Conservation (phyloP, 2,888 invertebrate genomes). For the Aplocera efformata region DNA sequence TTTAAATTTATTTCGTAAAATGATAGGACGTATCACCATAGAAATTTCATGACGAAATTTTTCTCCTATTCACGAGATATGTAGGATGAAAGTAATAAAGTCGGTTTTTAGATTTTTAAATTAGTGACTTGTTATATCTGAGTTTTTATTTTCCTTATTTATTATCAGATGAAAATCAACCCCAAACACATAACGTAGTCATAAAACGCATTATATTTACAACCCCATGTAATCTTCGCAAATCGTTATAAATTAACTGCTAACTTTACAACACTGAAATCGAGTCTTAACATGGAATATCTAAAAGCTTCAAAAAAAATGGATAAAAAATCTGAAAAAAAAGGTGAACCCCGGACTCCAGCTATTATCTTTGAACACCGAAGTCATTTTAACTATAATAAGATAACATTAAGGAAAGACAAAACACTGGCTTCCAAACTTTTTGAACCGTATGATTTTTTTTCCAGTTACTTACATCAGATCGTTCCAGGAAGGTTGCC, state of each 20-base stretch:
- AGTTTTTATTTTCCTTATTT: too few species aligned
- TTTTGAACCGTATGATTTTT: constrained; percentile 6
- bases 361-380: constrained; percentile 78
- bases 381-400: constrained; percentile 81
- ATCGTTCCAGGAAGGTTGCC: too few species aligned
- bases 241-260: constrained; percentile 29
- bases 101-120: too few species aligned
- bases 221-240: constrained; percentile 15
- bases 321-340: constrained; percentile 61
- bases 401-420: constrained; percentile 77
- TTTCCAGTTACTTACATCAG: too few species aligned
- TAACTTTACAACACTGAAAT: constrained; percentile 45
- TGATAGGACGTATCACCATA: too few species aligned
- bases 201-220: constrained; percentile 7
- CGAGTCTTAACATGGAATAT: constrained; percentile 67
- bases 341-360: constrained; percentile 62
- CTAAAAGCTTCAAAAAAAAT: constrained; percentile 65
- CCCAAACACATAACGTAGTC: neutral
- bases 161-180: too few species aligned
- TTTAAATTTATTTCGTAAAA: too few species aligned
- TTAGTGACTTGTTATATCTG: too few species aligned
- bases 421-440: constrained; percentile 49
- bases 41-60: too few species aligned
- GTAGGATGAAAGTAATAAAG: too few species aligned
- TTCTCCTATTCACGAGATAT: too few species aligned